Evolutionary conservation across 2,113 vertebrate species (phyloP).

Genomic region (Epinephelus cyanopodus): DNA sequence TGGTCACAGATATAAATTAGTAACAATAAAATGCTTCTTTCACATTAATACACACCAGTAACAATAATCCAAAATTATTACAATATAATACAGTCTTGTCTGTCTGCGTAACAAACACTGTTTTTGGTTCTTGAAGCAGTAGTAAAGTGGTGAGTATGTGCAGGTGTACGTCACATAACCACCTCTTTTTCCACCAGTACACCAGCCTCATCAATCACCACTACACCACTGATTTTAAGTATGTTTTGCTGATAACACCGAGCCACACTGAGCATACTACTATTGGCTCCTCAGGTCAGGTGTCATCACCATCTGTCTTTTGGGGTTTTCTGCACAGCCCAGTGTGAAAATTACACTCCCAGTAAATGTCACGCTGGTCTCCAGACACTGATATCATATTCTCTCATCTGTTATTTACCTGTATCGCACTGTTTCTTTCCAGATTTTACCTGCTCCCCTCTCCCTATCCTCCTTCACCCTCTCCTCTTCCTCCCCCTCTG

Average conservation of each 20-base stretch:
- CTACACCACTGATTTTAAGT: background rate
- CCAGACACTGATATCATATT: background rate
- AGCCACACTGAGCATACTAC: background rate
- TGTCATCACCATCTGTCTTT: conserved; percentile 3
- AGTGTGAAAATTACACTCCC: background rate
- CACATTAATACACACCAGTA: background rate
- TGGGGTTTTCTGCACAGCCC: background rate
- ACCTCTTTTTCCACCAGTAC: too few species aligned
- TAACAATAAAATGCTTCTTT: background rate
- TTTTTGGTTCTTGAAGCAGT: too few species aligned
- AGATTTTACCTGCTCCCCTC: background rate
- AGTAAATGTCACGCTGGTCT: conserved; percentile 44
- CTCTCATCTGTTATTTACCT: conserved; percentile 22
- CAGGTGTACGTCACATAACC: too few species aligned
- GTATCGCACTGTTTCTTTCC: background rate
- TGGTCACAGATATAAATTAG: background rate
- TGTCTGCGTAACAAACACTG: background rate
- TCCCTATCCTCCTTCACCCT: background rate
- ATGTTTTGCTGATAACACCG: background rate
- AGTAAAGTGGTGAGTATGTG: too few species aligned
- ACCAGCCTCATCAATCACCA: too few species aligned
- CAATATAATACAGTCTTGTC: background rate
- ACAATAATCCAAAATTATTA: background rate
- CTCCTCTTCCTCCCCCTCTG: background rate
- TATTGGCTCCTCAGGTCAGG: background rate